Base-by-base conservation (phyloP, 1,140 invertebrate species). In the Drosophila pallidifrons region DNA sequence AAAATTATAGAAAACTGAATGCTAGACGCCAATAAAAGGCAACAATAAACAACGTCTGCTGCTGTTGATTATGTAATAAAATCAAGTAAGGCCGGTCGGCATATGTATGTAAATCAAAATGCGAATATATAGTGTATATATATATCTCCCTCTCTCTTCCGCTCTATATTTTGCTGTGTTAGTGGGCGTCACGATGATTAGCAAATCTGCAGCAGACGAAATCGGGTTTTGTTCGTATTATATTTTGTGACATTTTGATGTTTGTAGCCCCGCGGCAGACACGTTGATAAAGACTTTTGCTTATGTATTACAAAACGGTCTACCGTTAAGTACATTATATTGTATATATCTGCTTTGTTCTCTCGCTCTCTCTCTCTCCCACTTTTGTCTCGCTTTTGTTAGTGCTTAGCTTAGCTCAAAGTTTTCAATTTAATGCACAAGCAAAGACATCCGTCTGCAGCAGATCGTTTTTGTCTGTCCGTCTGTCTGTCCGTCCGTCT, bases 151-250 rank as follows among this genome's bases (percentile, higher is more conserved):
- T 8, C 16, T 45, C 25, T 47, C 10, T 47, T 30, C 28, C 15
- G 35, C 8, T 15, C 46, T 35, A 7, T 13, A 20, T 66, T 16
- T 72, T 6, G 16, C 5, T 59, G 51, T 16, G 3, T 72, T 68
- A 32, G 35, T 64, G 47, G 69, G 73, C 73, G 79, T 78, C 73
- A 68, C 52, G 55, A 77, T 83, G 81, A 80, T 74, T 83, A 74
- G 73, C 81, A 77, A 83, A 61, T 71, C 59, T 74, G 6, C 49
- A 11, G 11, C 28, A 45, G 58, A 15, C 15, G 11, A 63, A 32
- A 51, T 47, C 38, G n/a, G 10, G 41, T 58, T 59, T 58, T 35
- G 58, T 68, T 57, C 57, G 35, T 38, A 10, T 38, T 10, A 3
- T 10, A 7, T 11, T 38, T 38, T 38, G 28, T 51, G 54, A 67